Evolutionary conservation across 2,888 invertebrate genomes (phyloP), one percentile per base, ranked within the genome.

Genomic region (Fragum whitleyi): DNA sequence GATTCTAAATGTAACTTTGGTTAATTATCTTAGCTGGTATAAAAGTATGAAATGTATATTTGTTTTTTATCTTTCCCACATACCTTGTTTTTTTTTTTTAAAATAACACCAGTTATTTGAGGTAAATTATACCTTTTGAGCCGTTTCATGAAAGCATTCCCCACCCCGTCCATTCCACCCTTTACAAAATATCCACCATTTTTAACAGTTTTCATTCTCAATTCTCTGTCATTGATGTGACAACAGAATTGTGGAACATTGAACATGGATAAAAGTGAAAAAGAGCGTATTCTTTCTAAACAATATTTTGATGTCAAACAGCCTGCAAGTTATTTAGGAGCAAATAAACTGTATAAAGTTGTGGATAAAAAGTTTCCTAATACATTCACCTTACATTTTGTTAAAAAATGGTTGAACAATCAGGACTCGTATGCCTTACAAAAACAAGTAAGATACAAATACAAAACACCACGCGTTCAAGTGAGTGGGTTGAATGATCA

Each of bases 391-490:
- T 7, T 75, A 19, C 19, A 28, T 57, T 75, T 71, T 39, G 74
- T 78, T n/a, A 69, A 59, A 36, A 75, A 74, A 26, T 78, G 81
- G 81, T 53, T 78, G 21, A 71, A 78, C 47, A 78, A 81, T 67
- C 81, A 81, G 51, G 78, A 81, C 42, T 5, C 53, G 1, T 81
- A 78, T 42, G 29, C 77, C 1, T 9, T 79, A 28, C 73, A 79
- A 42, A 75, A 67, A 71, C 65, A 76, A 74, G 70, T 69, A n/a
- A 42, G 57, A 57, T 70, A 81, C 74, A 59, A 36, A 69, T 81
- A 69, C 29, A 69, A 65, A 74, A 81, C 81, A 16, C 62, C 77
- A 57, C 26, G 28, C n/a, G 81, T 81, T 21, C 73, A 62, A 42
- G 82, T 76, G 14, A 68, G 59, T 9, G 61, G 70, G 32, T 69